Conservation (phyloP, 1,140 invertebrate species). For the Aporrectodea caliginosa region DNA sequence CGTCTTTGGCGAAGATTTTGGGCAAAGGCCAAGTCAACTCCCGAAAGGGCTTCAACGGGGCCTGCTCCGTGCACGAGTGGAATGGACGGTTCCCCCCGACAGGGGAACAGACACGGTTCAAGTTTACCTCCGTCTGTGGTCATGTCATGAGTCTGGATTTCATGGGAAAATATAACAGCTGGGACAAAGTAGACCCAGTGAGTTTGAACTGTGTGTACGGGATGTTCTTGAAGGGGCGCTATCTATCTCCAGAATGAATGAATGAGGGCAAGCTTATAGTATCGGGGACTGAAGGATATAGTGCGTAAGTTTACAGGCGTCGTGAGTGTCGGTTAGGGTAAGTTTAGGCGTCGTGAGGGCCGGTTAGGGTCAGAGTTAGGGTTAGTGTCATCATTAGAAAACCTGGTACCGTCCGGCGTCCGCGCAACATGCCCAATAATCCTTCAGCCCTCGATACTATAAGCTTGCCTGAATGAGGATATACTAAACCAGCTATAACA, state of each 20-base stretch:
- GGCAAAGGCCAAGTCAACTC: constrained; percentile 77
- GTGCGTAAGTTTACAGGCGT: too few relatives aligned
- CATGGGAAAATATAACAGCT: constrained; percentile 91
- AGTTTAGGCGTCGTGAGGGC: too few relatives aligned
- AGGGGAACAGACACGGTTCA: constrained; percentile 65
- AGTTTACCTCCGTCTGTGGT: constrained; percentile 98
- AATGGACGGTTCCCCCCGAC: constrained; percentile 64
- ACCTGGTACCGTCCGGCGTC: too few relatives aligned
- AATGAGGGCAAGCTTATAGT: too few relatives aligned
- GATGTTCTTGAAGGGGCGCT: constrained; percentile 3
- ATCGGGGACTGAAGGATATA: too few relatives aligned
- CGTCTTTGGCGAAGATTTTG: constrained; percentile 88
- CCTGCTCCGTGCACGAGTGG: constrained; percentile 92
- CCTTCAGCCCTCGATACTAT: too few relatives aligned
- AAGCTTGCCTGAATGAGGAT: too few relatives aligned
- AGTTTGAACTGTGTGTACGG: constrained; percentile 42
- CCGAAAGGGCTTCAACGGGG: constrained; percentile 85
- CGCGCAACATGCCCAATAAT: too few relatives aligned
- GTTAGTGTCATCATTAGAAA: too few relatives aligned
- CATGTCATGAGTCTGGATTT: constrained; percentile 98
- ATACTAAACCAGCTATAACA: neutral
- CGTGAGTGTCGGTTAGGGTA: too few relatives aligned
- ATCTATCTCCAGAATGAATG: neutral
- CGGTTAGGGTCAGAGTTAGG: too few relatives aligned
- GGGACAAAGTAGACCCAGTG: constrained; percentile 96